Conservation (phyloP, 2,888 invertebrate genomes). For the Bembecia ichneumoniformis region DNA sequence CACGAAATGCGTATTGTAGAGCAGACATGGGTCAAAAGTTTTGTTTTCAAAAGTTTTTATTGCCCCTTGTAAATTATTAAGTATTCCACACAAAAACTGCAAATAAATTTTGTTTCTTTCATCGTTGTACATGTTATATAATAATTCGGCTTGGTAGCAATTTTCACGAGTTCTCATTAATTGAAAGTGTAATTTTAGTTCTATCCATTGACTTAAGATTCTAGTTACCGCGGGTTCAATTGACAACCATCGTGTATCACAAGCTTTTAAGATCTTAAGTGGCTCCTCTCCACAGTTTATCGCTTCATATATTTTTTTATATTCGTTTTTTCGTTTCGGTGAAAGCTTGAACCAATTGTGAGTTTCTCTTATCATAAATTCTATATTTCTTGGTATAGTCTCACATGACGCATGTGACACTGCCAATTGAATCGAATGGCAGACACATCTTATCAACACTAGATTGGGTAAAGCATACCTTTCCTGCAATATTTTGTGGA, state of each 20-base stretch:
- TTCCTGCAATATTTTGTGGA: conserved; percentile 18
- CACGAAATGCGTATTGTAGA: background rate
- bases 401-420: conserved; percentile 20
- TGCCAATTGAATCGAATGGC: conserved; percentile 23
- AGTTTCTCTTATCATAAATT: conserved; percentile 24
- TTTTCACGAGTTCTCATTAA: conserved; percentile 3
- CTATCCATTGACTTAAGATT: conserved; percentile 21
- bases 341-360: conserved; percentile 25
- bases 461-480: conserved; percentile 16
- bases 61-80: background rate
- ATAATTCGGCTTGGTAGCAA: background rate
- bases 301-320: conserved; percentile 16
- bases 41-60: background rate
- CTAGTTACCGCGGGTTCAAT: conserved; percentile 20
- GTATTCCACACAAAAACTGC: background rate
- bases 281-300: conserved; percentile 23
- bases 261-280: conserved; percentile 19
- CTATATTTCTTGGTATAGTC: conserved; percentile 22
- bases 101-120: background rate
- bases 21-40: background rate
- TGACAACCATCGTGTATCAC: conserved; percentile 23
- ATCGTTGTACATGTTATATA: no score
- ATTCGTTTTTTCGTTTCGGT: conserved; percentile 15
- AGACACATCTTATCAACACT: conserved; percentile 16
- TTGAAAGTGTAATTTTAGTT: conserved; percentile 18